These are phyloP conservation scores for Pangasianodon hypophthalmus DNA, from an alignment of 2,113 vertebrate genomes.

Conservation along the genomic window DNA sequence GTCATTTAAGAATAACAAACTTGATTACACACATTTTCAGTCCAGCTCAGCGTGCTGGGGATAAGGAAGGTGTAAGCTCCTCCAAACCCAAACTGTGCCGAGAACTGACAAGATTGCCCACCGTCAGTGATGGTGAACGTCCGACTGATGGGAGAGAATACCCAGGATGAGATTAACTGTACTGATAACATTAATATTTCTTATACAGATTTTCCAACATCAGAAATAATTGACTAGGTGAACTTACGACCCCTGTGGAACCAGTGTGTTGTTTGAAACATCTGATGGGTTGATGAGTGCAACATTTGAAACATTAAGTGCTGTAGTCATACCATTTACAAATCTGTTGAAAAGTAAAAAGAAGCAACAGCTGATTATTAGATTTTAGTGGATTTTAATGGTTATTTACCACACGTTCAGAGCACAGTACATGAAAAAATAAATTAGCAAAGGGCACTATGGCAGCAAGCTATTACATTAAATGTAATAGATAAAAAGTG, in stretches of 20 bases:
- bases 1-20: not conserved
- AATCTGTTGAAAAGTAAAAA: conserved; percentile 75
- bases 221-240: not conserved
- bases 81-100: conserved; percentile 76
- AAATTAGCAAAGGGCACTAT: not conserved
- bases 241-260: conserved; percentile 74
- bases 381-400: not conserved
- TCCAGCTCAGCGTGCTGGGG: conserved; percentile 56
- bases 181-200: not conserved
- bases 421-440: not conserved
- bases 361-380: not conserved
- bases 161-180: not conserved
- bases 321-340: conserved; percentile 72
- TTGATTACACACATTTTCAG: conserved; percentile 61
- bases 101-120: conserved; percentile 61
- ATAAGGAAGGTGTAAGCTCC: conserved; percentile 82
- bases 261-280: conserved; percentile 67
- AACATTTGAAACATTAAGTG: conserved; percentile 63
- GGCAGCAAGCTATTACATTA: not conserved
- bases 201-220: not conserved
- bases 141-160: conserved; percentile 50
- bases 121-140: conserved; percentile 59
- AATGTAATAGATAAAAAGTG: not conserved
- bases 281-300: conserved; percentile 42
- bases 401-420: not conserved